Base-by-base conservation (phyloP, 92 coral and sea anemone genomes). In the Pocillopora meandrina region DNA sequence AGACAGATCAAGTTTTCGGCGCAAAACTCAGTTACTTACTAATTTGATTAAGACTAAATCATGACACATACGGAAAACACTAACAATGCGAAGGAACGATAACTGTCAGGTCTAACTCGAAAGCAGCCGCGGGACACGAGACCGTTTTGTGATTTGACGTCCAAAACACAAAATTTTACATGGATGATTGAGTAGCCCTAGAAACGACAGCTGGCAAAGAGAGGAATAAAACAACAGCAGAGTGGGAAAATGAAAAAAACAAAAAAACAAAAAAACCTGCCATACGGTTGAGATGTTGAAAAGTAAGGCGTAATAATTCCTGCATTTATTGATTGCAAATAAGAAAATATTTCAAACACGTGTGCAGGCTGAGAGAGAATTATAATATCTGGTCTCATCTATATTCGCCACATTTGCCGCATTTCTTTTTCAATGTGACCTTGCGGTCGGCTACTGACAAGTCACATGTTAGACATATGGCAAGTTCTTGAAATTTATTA, bases 381-480 rank as follows among this genome's bases (percentile, higher is more conserved):
- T 59, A 42, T 47, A 12, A 19, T 57, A 26, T 10, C 23, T 63
- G 3, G 68, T 57, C 19, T 62, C 47, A 61, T 49, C 78, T 82
- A 60, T 82, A 61, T 71, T 60, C 0, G 52, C 52, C 52, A 42
- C 31, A 26, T 26, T 26, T 21, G 68, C 42, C 42, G 60, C 86
- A 61, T 67, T 20, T 58, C 33, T 34, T 81, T 42, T 58, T 10
- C 33, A 72, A 21, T 14, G 67, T 49, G 72, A 60, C 77, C 56
- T 36, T 83, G 80, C 59, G 80, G 80, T 83, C 52, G 80, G 86
- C 47, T 62, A 49, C 78, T 74, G 86, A 55, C 78, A 74, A 65
- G 80, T 83, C 86, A 83, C 86, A 74, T 83, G 86, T 18, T 49
- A 47, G 80, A 63, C 86, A 83, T 63, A 64, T 83, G 86, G 86